Conservation (phyloP, 1,140 invertebrate genomes). For the Drosophila ironensis region DNA sequence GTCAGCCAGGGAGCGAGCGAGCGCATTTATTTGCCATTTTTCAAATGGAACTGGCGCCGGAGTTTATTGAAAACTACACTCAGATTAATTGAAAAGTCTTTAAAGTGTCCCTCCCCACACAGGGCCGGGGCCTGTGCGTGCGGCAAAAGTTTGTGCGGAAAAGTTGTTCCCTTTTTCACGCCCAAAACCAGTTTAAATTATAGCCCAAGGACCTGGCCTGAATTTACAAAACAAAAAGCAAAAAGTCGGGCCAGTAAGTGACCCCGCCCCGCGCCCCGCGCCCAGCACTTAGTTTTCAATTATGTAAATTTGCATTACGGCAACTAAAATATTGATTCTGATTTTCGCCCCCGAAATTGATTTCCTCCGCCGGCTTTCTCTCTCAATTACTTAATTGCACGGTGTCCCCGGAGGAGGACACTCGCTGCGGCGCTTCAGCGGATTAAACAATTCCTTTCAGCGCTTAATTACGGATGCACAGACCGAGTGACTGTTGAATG, state of each 20-base stretch:
- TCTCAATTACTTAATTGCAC: constrained; percentile 74
- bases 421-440: constrained; percentile 39
- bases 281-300: constrained; percentile 74
- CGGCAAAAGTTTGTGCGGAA: constrained; percentile 50
- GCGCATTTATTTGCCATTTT: constrained; percentile 74
- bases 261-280: constrained; percentile 38
- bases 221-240: constrained; percentile 22
- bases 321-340: constrained; percentile 73
- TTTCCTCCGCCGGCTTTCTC: constrained; percentile 12
- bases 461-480: constrained; percentile 38
- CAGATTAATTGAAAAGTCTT: constrained; percentile 72
- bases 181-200: constrained; percentile 60
- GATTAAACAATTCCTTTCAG: constrained; percentile 71
- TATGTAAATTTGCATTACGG: constrained; percentile 72
- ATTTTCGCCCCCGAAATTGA: constrained; percentile 43
- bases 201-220: constrained; percentile 32
- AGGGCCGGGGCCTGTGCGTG: constrained; percentile 35
- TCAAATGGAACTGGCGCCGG: constrained; percentile 55
- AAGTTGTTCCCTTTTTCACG: constrained; percentile 75
- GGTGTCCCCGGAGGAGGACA: constrained; percentile 15
- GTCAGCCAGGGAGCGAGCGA: constrained; percentile 6
- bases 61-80: constrained; percentile 78
- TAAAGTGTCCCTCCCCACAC: too few relatives aligned
- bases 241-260: constrained; percentile 20
- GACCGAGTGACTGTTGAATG: constrained; percentile 33